Conservation (phyloP, 2,888 invertebrate species). For the Drosophila emarginata region DNA sequence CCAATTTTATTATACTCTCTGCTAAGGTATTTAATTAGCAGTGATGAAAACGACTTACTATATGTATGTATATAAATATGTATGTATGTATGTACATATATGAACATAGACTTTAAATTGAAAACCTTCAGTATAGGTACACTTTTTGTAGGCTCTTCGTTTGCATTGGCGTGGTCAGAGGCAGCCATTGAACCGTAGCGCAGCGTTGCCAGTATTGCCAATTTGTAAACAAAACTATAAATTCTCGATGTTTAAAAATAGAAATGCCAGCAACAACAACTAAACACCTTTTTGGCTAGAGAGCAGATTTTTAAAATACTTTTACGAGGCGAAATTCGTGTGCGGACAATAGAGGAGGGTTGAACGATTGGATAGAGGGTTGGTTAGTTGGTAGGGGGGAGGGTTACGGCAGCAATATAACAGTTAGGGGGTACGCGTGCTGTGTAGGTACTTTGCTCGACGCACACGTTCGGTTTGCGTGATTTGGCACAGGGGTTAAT, state of each 20-base stretch:
- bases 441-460: slow-evolving; percentile 9
- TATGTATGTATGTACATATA: not conserved
- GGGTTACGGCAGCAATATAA: not conserved
- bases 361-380: not conserved
- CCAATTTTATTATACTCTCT: too few relatives aligned
- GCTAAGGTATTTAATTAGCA: not conserved
- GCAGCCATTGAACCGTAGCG: slow-evolving; percentile 50
- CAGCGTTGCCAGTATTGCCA: slow-evolving; percentile 45
- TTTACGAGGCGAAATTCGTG: slow-evolving; percentile 55
- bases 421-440: slow-evolving; percentile 14
- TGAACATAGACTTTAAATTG: too few relatives aligned
- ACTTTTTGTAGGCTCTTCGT: slow-evolving; percentile 2
- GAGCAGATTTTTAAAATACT: slow-evolving; percentile 55
- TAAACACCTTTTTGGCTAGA: slow-evolving; percentile 54
- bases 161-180: not conserved
- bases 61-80: not conserved
- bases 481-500: slow-evolving; percentile 57
- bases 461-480: slow-evolving; percentile 50
- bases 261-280: slow-evolving; percentile 25
- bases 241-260: slow-evolving; percentile 68
- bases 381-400: not conserved
- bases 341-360: slow-evolving; percentile 26
- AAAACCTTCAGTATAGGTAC: not conserved
- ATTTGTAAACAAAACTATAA: slow-evolving; percentile 71
- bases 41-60: not conserved